Evolutionary conservation across 2,113 vertebrate genomes (phyloP).

Genomic region (Siniperca chuatsi): DNA sequence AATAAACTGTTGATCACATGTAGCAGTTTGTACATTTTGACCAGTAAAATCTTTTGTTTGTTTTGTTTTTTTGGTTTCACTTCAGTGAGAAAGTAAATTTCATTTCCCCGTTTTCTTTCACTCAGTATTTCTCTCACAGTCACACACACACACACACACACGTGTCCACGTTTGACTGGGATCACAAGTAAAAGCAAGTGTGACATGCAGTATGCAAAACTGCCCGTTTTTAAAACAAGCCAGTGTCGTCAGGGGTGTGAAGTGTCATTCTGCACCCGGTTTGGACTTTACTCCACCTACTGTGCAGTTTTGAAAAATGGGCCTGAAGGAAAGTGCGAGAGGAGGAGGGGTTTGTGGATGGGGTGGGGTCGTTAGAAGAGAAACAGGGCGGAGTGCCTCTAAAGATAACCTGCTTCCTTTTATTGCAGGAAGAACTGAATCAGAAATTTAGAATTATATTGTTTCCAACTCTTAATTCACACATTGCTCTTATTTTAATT

Average conservation of each 20-base stretch:
- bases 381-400: neutral
- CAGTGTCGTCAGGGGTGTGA: no score
- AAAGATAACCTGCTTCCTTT: neutral
- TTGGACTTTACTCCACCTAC: neutral
- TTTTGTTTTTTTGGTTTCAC: neutral
- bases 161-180: no score
- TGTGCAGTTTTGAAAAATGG: neutral
- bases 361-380: neutral
- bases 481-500: no score
- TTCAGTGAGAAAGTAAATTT: neutral
- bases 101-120: neutral
- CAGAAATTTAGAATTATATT: no score
- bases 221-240: no score
- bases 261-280: no score
- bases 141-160: neutral
- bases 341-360: neutral
- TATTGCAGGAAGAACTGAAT: neutral
- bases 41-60: no score
- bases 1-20: no score
- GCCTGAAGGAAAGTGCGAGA: no score
- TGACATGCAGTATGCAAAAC: no score
- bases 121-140: neutral
- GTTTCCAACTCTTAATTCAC: no score
- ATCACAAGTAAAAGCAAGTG: neutral
- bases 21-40: no score